Base-by-base conservation (phyloP, 30 jellyfish, hydroid and myxozoan species). In the Hydractinia echinata region DNA sequence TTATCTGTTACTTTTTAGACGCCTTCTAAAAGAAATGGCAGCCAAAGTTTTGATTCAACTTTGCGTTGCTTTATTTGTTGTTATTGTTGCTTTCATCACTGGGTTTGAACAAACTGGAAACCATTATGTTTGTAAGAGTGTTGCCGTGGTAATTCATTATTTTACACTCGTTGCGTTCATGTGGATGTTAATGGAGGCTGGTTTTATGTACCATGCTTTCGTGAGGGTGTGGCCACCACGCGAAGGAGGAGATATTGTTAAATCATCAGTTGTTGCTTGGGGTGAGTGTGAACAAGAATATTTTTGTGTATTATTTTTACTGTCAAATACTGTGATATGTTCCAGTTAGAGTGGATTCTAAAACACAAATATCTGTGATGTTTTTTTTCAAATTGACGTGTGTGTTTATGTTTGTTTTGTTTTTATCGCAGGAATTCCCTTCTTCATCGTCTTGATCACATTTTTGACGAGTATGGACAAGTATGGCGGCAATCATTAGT, bases 101-200 rank as follows among this genome's bases (percentile, higher is more conserved):
- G 99, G 99, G 53, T 69, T 93, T 1, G 99, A 93, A 67, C 81
- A 92, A 68, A 87, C 96, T 7, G 72, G 73, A 53, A 87, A 88
- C 49, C 96, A 95, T 4, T 51, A 50, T 52, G 87, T 89, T 39
- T 93, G 99, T 71, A 83, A 78, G 78, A 95, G 90, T 6, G 94
- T 93, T 55, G 99, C 97, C 69, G 78, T 87, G 56, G 19, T 86
- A 10, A 52, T 93, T 72, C 99, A 93, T 84, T 93, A 93, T 68
- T 93, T 93, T 82, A 80, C 99, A 18, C 73, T 93, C 50, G 96
- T 87, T 30, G 95, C 96, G 21, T 93, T 93, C 73, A 87, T 93
- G 96, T 93, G 99, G 99, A 93, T 93, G 99, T 80, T 93, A 11
- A 93, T 93, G 99, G 99, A 93, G 67, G 99, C 99, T 4, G 84